phyloP scores from a whole-genome alignment of 1,140 invertebrate species.

The Propsilocerus akamusi region DNA sequence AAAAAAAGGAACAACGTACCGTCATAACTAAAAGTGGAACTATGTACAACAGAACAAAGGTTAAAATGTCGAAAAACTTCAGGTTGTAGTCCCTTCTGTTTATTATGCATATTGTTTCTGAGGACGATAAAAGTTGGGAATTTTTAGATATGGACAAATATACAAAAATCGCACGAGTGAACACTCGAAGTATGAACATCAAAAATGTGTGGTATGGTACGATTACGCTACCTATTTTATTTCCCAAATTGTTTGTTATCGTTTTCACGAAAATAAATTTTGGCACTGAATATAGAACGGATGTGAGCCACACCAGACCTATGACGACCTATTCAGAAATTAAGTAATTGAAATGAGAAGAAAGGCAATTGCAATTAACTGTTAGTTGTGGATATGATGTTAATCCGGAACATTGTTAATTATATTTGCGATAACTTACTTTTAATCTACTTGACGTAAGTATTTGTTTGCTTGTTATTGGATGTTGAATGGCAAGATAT shows the following conservation, averaged over 20 bases:
- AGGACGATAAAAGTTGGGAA: neutral
- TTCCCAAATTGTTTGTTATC: slow-evolving; percentile 32
- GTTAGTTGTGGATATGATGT: no score
- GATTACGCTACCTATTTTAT: neutral
- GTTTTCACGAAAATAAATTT: slow-evolving; percentile 56
- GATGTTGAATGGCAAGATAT: slow-evolving; percentile 65
- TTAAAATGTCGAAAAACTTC: slow-evolving; percentile 52
- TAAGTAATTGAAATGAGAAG: neutral
- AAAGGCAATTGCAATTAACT: no score
- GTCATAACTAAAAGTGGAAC: slow-evolving; percentile 53
- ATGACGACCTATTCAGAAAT: slow-evolving; percentile 41
- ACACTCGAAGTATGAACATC: neutral
- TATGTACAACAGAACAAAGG: slow-evolving; percentile 54
- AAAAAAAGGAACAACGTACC: slow-evolving; percentile 24
- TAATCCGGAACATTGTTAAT: neutral
- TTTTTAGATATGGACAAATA: neutral
- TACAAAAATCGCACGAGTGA: neutral
- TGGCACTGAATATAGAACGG: slow-evolving; percentile 53
- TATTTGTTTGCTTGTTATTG: slow-evolving; percentile 59
- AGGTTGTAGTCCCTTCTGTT: slow-evolving; percentile 56
- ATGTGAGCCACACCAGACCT: slow-evolving; percentile 51
- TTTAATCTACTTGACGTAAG: slow-evolving; percentile 44
- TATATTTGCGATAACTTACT: slow-evolving; percentile 27
- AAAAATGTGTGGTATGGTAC: neutral
- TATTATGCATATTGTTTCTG: slow-evolving; percentile 37